Percentiles rank a stretch among this genome's conserved stretches.
Evolutionary conservation across 2,888 invertebrate genomes (phyloP).

Genomic region (Ctenicera cuprea): DNA sequence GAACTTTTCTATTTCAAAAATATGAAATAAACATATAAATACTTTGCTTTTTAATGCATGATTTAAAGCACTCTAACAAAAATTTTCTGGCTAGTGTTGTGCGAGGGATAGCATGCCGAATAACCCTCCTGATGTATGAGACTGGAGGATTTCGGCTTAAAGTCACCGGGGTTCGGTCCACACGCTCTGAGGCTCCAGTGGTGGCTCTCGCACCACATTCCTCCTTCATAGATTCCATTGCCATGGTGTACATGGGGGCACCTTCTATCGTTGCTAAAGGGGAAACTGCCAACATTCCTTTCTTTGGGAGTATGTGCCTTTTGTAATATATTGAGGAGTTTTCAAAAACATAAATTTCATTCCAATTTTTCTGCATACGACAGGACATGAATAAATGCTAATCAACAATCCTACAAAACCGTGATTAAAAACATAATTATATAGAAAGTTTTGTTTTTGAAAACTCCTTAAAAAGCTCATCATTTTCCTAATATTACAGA

Average conservation of each 20-base stretch:
- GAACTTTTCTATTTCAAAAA: too few species aligned
- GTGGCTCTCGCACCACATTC: slow-evolving; percentile 94
- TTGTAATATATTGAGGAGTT: slow-evolving; percentile 38
- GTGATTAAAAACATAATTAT: too few species aligned
- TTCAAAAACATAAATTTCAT: slow-evolving; percentile 5
- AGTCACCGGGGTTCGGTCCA: slow-evolving; percentile 81
- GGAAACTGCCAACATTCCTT: slow-evolving; percentile 86
- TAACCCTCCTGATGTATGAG: slow-evolving; percentile 86
- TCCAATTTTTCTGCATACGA: too few species aligned
- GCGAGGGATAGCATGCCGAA: slow-evolving; percentile 79
- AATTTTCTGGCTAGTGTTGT: slow-evolving; percentile 68
- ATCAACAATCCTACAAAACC: too few species aligned
- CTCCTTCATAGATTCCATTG: slow-evolving; percentile 91
- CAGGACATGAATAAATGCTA: too few species aligned
- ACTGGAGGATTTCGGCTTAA: slow-evolving; percentile 89
- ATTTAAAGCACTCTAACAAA: slow-evolving; percentile 39
- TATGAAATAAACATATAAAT: neutral
- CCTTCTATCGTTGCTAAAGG: slow-evolving; percentile 94
- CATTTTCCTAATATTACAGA: too few species aligned
- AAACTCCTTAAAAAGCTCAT: too few species aligned
- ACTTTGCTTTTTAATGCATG: neutral
- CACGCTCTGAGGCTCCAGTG: slow-evolving; percentile 84
- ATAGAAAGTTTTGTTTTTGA: neutral
- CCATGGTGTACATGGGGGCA: slow-evolving; percentile 88
- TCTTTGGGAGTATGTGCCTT: slow-evolving; percentile 88